A percentile compares a stretch with the other conserved stretches of the same genome.
phyloP scores from a whole-genome alignment of 2,888 invertebrate genomes.

The Rhagium mordax region DNA sequence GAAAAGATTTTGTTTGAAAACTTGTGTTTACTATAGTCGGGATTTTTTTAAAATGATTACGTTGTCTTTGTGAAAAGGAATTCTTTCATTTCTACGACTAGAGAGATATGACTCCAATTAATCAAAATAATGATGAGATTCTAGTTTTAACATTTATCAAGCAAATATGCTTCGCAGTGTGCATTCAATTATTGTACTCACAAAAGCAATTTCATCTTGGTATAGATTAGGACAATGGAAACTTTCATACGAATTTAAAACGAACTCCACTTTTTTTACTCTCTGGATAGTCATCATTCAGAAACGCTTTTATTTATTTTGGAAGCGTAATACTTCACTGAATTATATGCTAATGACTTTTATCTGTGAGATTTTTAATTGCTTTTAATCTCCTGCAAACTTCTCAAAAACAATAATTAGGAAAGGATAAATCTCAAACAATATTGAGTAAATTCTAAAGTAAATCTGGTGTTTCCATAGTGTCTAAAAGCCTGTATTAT shows the following conservation, averaged over 20 bases:
- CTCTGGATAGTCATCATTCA: not conserved
- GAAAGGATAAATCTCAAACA: too few species aligned
- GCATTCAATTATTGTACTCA: not conserved
- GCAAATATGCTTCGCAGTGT: not conserved
- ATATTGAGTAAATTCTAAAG: too few species aligned
- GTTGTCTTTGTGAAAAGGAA: too few species aligned
- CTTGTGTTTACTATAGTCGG: too few species aligned
- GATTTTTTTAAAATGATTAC: too few species aligned
- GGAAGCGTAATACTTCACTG: not conserved
- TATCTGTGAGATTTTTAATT: slow-evolving; percentile 12
- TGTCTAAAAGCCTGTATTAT: not conserved
- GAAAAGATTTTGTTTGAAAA: too few species aligned
- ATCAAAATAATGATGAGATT: not conserved
- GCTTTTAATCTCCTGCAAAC: not conserved
- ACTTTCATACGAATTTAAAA: not conserved
- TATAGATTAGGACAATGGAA: slow-evolving; percentile 8
- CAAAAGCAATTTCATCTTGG: slow-evolving; percentile 1
- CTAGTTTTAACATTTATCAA: not conserved
- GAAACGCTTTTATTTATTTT: slow-evolving; percentile 1
- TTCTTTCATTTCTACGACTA: not conserved
- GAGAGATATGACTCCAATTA: not conserved
- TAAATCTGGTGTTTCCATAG: not conserved
- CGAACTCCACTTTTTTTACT: not conserved
- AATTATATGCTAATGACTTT: slow-evolving; percentile 17
- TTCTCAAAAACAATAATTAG: slow-evolving; percentile 3